phyloP scores from a whole-genome alignment of 2,888 invertebrate species.

The Patella depressa region DNA sequence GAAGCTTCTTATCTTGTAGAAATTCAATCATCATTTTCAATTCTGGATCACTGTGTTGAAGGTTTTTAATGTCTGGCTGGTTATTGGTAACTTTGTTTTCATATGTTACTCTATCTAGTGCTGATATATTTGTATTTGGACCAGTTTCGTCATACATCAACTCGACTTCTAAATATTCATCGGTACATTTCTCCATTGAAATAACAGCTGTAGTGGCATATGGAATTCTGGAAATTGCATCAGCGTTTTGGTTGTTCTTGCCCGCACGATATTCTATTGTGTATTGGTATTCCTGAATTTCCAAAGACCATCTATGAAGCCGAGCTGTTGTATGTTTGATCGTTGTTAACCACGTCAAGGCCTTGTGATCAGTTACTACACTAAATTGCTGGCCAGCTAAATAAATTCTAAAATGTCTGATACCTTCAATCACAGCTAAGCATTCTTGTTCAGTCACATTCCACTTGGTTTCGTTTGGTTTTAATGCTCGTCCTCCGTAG shows the following conservation, averaged over 20 bases:
- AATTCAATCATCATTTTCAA: no score
- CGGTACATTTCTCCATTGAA: no score
- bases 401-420: slow-evolving; percentile 36
- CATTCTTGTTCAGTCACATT: slow-evolving; percentile 27
- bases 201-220: neutral
- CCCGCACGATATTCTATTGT: slow-evolving; percentile 20
- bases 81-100: no score
- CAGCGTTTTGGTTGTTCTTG: slow-evolving; percentile 17
- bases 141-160: no score
- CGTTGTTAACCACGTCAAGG: slow-evolving; percentile 33
- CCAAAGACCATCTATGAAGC: slow-evolving; percentile 27
- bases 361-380: slow-evolving; percentile 40
- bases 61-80: no score
- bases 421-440: slow-evolving; percentile 32
- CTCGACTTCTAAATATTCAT: no score
- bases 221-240: slow-evolving; percentile 11
- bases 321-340: slow-evolving; percentile 25
- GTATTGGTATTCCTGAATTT: slow-evolving; percentile 29
- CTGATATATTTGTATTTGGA: no score
- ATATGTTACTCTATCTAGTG: no score
- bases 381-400: slow-evolving; percentile 31
- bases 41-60: no score
- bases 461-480: slow-evolving; percentile 39
- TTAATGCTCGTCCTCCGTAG: slow-evolving; percentile 1
- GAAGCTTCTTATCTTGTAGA: no score